Conservation (phyloP, 2,888 invertebrate genomes). For the Terebella lapidaria region DNA sequence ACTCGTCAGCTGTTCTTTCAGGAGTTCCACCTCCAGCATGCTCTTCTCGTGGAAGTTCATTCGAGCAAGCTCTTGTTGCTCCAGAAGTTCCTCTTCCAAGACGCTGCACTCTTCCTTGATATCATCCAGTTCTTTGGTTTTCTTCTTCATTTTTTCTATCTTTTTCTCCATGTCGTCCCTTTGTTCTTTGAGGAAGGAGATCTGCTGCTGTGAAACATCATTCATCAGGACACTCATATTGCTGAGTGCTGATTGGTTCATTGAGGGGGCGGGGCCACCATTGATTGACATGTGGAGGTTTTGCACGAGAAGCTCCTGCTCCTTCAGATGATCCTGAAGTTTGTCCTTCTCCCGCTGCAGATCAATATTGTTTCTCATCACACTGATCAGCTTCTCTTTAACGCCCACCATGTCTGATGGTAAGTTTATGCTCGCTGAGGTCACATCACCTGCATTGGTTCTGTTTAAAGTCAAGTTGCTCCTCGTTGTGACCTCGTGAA, state of each 20-base stretch:
- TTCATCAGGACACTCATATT: background rate
- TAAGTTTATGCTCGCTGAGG: background rate
- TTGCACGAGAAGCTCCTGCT: background rate
- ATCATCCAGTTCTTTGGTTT: slow-evolving; percentile 3
- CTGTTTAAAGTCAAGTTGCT: too few species aligned
- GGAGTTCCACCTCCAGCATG: slow-evolving; percentile 16
- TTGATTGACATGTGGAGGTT: too few species aligned
- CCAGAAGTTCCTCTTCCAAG: slow-evolving; percentile 3
- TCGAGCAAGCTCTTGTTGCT: slow-evolving; percentile 6
- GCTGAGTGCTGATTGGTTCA: background rate
- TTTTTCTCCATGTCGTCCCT: slow-evolving; percentile 15
- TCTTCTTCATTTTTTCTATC: slow-evolving; percentile 9
- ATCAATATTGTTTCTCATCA: slow-evolving; percentile 13
- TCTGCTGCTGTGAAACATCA: slow-evolving; percentile 13
- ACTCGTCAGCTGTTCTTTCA: slow-evolving; percentile 10
- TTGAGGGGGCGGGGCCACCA: too few species aligned
- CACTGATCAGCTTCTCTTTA: slow-evolving; percentile 15
- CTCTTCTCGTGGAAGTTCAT: slow-evolving; percentile 13
- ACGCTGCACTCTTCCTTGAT: background rate
- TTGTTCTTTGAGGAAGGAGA: slow-evolving; percentile 12
- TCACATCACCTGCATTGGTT: background rate
- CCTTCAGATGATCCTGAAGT: slow-evolving; percentile 7
- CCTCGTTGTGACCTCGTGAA: too few species aligned
- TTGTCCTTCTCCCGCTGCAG: slow-evolving; percentile 11
- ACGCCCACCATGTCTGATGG: background rate